phyloP scores from a whole-genome alignment of 2,113 vertebrate genomes.

The Xyliphius kryptos region DNA sequence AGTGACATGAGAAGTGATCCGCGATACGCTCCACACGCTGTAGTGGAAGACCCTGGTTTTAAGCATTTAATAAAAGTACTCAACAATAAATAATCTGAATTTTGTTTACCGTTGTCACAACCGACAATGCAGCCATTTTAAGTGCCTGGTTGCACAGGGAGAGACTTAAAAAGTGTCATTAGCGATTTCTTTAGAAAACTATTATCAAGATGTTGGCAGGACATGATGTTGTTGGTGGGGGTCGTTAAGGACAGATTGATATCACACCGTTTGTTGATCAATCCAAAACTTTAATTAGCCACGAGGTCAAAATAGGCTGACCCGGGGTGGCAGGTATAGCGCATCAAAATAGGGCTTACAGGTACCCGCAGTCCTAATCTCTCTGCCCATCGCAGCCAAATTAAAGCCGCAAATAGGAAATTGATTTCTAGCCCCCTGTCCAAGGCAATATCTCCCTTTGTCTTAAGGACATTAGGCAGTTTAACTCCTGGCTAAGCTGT shows the following conservation, averaged over 20 bases:
- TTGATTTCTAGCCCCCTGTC: slow-evolving; percentile 72
- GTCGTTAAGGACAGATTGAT: slow-evolving; percentile 71
- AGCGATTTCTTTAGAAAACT: slow-evolving; percentile 58
- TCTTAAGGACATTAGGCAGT: slow-evolving; percentile 73
- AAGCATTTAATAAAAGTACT: too few relatives aligned
- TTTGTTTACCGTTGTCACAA: slow-evolving; percentile 15
- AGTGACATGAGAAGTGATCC: too few relatives aligned
- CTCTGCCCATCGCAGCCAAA: slow-evolving; percentile 67
- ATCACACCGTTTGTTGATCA: slow-evolving; percentile 68
- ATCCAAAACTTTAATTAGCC: slow-evolving; percentile 74
- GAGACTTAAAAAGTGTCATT: slow-evolving; percentile 39
- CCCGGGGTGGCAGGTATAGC: slow-evolving; percentile 59
- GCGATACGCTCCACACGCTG: too few relatives aligned
- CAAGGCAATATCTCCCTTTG: slow-evolving; percentile 75
- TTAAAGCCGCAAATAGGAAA: slow-evolving; percentile 79
- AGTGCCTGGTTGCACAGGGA: background rate
- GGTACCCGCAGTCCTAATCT: slow-evolving; percentile 71
- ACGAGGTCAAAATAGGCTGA: slow-evolving; percentile 53
- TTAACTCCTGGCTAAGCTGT: slow-evolving; percentile 68
- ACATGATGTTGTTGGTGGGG: slow-evolving; percentile 54
- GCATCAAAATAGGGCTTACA: slow-evolving; percentile 64
- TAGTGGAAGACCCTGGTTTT: too few relatives aligned
- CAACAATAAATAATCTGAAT: too few relatives aligned
- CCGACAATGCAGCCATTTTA: slow-evolving; percentile 15
- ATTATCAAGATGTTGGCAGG: slow-evolving; percentile 58